Evolutionary conservation across 1,140 invertebrate species (phyloP), one percentile per base, ranked within the genome.

Genomic region (Chymomyza costata): DNA sequence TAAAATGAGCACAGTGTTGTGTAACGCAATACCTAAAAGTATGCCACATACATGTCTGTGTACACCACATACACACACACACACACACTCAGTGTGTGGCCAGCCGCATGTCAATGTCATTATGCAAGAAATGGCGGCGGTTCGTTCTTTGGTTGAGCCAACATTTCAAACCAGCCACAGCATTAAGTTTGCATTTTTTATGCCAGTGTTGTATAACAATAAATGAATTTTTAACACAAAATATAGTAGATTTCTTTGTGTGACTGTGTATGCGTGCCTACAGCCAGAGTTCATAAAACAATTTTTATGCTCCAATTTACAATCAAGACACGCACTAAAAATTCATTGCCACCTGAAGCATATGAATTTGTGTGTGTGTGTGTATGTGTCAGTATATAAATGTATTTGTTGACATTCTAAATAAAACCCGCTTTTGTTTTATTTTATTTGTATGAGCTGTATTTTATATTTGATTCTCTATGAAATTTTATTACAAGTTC

Each of bases 241-340:
- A 64, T 48, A 64, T 49, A 64, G 44, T 30, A 55, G 58, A n/a
- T 39, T 13, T 44, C 14, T 47, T 7, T 35, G 14, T 32, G 38
- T 62, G n/a, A 38, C 3, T 34, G 13, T 40, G 38, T 21, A 40
- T 49, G 31, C 16, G 31, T 11, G n/a, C n/a, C 8, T 32, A 34
- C 53, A 35, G 51, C 40, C 47, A 51, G 46, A 44, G 48, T 71
- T 64, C 63, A 45, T 65, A 64, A 78, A 76, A 76, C 56, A 69
- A 62, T 78, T 80, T 78, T 78, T 67, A 67, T 78, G 71, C 71
- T 78, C 71, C 71, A 78, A 78, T 80, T 78, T 78, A 54, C 71
- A 78, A 78, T 78, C 63, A 78, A 71, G 66, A 62, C 73, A 78
- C 71, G 71, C 71, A 78, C 71, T 53, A 78, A 61, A 78, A 67